Conservation (phyloP, 2,888 invertebrate species). For the Cheilosia vernalis region DNA sequence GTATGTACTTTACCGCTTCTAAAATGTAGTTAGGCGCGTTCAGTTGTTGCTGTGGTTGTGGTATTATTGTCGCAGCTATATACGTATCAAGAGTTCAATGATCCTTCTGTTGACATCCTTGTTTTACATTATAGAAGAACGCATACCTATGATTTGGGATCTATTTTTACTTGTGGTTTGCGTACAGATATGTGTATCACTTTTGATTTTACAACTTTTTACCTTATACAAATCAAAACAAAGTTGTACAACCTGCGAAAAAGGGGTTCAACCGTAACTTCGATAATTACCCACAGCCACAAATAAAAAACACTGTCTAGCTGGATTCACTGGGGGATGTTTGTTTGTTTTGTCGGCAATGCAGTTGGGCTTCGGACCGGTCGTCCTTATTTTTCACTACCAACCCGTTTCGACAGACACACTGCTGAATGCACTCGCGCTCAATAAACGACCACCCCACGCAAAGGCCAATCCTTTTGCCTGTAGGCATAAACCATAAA, state of each 20-base stretch:
- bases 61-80: constrained; percentile 65
- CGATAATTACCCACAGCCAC: constrained; percentile 1
- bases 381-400: constrained; percentile 44
- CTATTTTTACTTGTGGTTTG: constrained; percentile 1
- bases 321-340: constrained; percentile 58
- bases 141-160: constrained; percentile 48
- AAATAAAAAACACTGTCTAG: constrained; percentile 1
- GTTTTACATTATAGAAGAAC: constrained; percentile 43
- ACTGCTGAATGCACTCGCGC: constrained; percentile 60
- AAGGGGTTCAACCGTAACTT: constrained; percentile 36
- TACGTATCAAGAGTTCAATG: constrained; percentile 69
- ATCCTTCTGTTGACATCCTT: constrained; percentile 74
- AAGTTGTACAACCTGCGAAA: constrained; percentile 62
- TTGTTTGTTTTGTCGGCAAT: constrained; percentile 67
- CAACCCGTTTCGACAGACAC: constrained; percentile 32
- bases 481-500: constrained; percentile 43
- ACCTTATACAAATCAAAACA: constrained; percentile 63
- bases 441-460: constrained; percentile 60
- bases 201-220: constrained; percentile 13
- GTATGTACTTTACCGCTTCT: constrained; percentile 19
- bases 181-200: not conserved
- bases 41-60: constrained; percentile 74
- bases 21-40: constrained; percentile 37
- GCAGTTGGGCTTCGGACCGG: constrained; percentile 47
- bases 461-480: constrained; percentile 64